A percentile compares a stretch with the other conserved stretches of the same genome.
These are phyloP conservation scores for Cephus sareptanus DNA, from an alignment of 2,888 invertebrate genomes.

Conservation along the genomic window DNA sequence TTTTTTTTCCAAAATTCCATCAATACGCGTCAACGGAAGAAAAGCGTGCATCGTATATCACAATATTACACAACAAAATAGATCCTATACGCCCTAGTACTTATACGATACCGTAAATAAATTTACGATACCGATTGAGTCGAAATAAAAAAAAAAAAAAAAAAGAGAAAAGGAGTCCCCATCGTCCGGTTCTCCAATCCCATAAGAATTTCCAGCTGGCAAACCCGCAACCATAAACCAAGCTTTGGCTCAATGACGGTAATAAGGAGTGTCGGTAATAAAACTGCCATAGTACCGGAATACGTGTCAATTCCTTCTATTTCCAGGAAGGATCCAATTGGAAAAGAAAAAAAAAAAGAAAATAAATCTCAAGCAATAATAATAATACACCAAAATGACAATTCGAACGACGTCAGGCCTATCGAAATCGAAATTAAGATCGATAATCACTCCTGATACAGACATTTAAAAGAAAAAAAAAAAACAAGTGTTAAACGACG, in stretches of 20 bases:
- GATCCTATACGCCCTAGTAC: neutral
- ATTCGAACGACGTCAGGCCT: neutral
- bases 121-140: neutral
- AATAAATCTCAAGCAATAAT: neutral
- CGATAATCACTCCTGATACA: neutral
- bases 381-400: neutral
- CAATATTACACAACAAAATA: neutral
- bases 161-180: neutral
- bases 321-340: neutral
- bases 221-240: conserved; percentile 37
- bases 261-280: conserved; percentile 21
- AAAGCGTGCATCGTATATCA: neutral
- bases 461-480: neutral
- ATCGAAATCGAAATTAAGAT: neutral
- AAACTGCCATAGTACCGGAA: neutral
- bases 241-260: conserved; percentile 26
- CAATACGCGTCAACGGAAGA: neutral
- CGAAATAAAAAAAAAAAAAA: neutral
- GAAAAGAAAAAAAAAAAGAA: neutral
- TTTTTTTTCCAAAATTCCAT: neutral
- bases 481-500: neutral
- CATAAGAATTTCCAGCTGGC: neutral
- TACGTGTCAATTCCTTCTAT: neutral
- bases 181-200: neutral
- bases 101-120: neutral